Evolutionary conservation across 1,140 invertebrate genomes (phyloP), one percentile per base, ranked within the genome.

Genomic region (Drosophila tsacasi): DNA sequence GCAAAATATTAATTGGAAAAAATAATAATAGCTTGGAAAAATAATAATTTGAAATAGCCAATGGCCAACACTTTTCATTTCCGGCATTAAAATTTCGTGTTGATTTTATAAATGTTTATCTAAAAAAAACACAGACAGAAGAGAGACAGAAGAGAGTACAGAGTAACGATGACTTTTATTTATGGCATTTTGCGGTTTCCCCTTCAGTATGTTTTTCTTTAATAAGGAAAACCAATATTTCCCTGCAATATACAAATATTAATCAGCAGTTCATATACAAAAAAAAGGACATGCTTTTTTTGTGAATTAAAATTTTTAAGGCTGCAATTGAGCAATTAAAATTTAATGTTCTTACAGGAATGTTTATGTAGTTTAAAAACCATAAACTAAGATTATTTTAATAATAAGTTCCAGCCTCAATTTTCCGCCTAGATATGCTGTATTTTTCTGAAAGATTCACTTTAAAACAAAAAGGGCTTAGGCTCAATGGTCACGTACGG

Each of bases 1-100:
- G 19, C 35, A 32, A 32, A 30, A 73, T 72, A 73, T 72, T 73
- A 73, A 73, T 73, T 72, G 69, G 19, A 72, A 72, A 72, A 73
- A 61, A 39, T 55, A 55, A 39, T 39, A 55, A 72, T 73, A 59
- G 54, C 69, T 58, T 42, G 5, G 55, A 67, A 71, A 57, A 64
- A 30, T 52, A 32, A 58, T 72, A 57, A 71, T 55, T 69, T 46
- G 3, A 72, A 71, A 57, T 27, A 32, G 15, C 32, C 44, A 44
- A 44, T 44, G 13, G 39, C 44, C 44, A 49, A 65, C 32, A 68
- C 32, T 44, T 49, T 64, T 44, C 39, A 65, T 65, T 65, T 65
- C 63, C 63, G 39, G 39, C 57, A 25, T 32, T 21, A 7, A 23
- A n/a, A 15, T 47, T 47, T 47, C 12, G 30, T 65, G 55, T 60